Evolutionary conservation across 2,888 invertebrate species (phyloP), one percentile per base, ranked within the genome.

Genomic region (Fragum sueziense): DNA sequence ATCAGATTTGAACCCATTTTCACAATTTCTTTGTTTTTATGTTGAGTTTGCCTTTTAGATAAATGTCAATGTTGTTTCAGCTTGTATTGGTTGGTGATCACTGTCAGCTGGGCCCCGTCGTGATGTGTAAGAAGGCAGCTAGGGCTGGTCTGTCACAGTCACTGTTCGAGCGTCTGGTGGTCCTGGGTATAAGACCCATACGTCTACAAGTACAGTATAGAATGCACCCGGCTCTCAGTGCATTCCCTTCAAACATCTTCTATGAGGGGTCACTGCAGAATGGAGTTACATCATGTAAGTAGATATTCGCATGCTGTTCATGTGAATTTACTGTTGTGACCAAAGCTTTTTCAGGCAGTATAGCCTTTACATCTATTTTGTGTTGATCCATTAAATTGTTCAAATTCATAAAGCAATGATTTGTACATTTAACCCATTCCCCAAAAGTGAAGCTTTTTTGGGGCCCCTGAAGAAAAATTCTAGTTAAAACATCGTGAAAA

Each of bases 101-200:
- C 93, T 99, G 99, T 92, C 99, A 99, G 94, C 94, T 99, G 79
- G 99, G 99, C 0, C 99, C 99, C 0, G 99, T 99, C 0, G 99
- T 99, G 0, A 99, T 99, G 98, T 99, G 99, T 94, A 99, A 99
- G 93, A 98, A 99, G 93, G 99, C 99, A 0, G 98, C 99, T 0
- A 95, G 97, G 72, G 99, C 99, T 0, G 99, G 99, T 0, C 95
- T 99, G 29, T 97, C 97, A 0, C 99, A 99, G 93, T 98, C 98
- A 70, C 95, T 99, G 79, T 99, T 99, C 93, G 99, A 99, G 93
- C 95, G 99, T 6, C 95, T 99, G 0, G 99, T 99, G 0, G 98
- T 99, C 0, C 95, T 99, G 7, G 99, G 99, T 11, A 99, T 99
- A 88, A 95, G 99, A 33, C 99, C 99, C 0, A 98, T 99, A 93